Base-by-base conservation (phyloP, 2,797 vertebrate species). In the Acipenser oxyrinchus region DNA sequence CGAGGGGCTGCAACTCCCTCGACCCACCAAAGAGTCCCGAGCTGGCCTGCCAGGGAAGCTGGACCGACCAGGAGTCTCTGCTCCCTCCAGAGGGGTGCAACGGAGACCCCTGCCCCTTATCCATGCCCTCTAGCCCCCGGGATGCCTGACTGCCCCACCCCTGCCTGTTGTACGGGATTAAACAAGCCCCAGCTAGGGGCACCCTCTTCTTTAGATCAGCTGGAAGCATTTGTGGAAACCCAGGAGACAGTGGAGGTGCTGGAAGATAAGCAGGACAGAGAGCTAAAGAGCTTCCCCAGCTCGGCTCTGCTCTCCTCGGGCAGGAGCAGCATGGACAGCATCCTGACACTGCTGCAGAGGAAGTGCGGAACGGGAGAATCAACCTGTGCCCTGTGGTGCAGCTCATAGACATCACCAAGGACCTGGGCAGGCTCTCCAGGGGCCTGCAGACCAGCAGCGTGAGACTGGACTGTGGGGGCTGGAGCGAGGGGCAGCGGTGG, bases 341-440 rank as follows among this genome's bases (percentile, higher is more conserved):
- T 87, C 69, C 80, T 88, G 64, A 76, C 82, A 55, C 72, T 86
- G 70, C 82, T 88, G 68, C 83, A 77, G 8, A 81, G 79, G 76
- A 82, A 83, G 78, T 84, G 82, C 74, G 87, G 81, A 88, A 88
- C 80, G 87, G 88, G 70, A 82, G 83, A 72, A 87, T 87, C 82
- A 87, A 87, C 70, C 85, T 90, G 71, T 82, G 76, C 72, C 82
- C 80, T 1, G 87, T 91, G 77, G 87, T 89, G 73, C 88, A 85
- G 79, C 82, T 89, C 71, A 84, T 84, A 66, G 87, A 87, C 83
- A 87, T 89, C 87, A 86, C 87, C 87, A 88, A 87, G 83, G 90
- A 89, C 82, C 93, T 97, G 86, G 96, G 93, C 67, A 90, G 92
- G 73, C 89, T 93, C 77, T 93, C 93, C 37, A 90, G 91, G 82